A percentile compares a stretch with the other conserved stretches of the same genome.
Conservation (phyloP, 2,888 invertebrate genomes). For the Eilema caniola region DNA sequence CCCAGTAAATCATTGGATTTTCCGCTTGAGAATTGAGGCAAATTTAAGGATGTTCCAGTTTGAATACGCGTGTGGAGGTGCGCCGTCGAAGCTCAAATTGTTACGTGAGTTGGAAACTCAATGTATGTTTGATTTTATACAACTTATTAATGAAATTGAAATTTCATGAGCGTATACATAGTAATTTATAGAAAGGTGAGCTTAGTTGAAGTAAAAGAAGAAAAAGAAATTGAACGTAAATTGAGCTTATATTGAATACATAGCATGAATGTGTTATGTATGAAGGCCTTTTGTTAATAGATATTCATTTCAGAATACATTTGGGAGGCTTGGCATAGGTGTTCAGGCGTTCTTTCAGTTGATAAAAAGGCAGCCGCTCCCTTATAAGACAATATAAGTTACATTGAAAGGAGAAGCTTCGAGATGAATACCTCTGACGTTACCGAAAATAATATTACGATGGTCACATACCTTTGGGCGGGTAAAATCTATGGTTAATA, state of each 20-base stretch:
- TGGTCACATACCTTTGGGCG: too few species aligned
- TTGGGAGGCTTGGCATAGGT: not conserved
- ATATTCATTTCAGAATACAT: not conserved
- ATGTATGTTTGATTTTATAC: slow-evolving; percentile 45
- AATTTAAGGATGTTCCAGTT: slow-evolving; percentile 73
- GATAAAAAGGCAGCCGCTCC: too few species aligned
- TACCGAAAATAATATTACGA: too few species aligned
- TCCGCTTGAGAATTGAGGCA: slow-evolving; percentile 77
- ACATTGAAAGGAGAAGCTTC: too few species aligned
- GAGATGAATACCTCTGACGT: too few species aligned
- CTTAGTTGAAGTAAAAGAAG: not conserved
- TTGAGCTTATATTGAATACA: not conserved
- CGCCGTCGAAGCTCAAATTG: slow-evolving; percentile 55
- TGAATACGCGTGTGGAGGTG: slow-evolving; percentile 49
- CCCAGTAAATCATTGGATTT: slow-evolving; percentile 84
- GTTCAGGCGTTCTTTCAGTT: too few species aligned
- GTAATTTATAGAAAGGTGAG: slow-evolving; percentile 1
- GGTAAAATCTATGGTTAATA: too few species aligned
- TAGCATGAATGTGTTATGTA: not conserved
- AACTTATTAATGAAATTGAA: slow-evolving; percentile 29
- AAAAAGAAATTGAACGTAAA: not conserved
- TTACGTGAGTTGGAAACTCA: slow-evolving; percentile 58
- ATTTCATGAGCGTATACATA: slow-evolving; percentile 24
- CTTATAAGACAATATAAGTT: too few species aligned
- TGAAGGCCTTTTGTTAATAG: not conserved